Evolutionary conservation across 2,113 vertebrate species (phyloP), one percentile per base, ranked within the genome.

Genomic region (Camelus dromedarius): DNA sequence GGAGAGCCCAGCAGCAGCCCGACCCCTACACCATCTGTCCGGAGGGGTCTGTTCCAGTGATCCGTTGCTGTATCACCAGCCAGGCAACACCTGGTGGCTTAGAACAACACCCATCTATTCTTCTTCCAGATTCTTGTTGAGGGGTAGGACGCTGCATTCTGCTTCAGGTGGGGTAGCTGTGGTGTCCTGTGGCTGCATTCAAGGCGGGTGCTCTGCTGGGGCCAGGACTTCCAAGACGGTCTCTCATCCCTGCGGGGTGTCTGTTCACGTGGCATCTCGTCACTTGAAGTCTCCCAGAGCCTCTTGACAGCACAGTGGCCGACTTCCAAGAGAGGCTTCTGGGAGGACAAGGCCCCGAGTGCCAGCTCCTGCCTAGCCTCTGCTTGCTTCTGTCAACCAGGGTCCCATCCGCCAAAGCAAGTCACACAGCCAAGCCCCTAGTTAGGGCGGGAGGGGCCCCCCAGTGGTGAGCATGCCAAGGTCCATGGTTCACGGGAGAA

Each of bases 171-270:
- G 28, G 10, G 0, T 5, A 28, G 35, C 83, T 79, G n/a, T 19
- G 73, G 54, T 38, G 22, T 50, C 19, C 1, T 4, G 22, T 62
- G 4, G 67, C 35, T 52, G 9, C 26, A 26, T 42, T 52, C 72
- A 76, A 76, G 54, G 10, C 3, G 0, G 15, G 32, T 28, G 22
- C 13, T 67, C 1, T 0, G 30, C 4, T 10, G 16, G 18, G 35
- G 19, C 24, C 26, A 22, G 69, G 32, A 64, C 70, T 58, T 91
- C 62, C 42, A 50, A 66, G 56, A 52, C 9, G 15, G 48, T 42
- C 56, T 38, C 28, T 83, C 48, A 28, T 72, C 38, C 24, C 13
- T 42, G 2, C 28, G 24, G 35, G 28, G 12, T 4, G 2, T 52
- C 26, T 8, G 35, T 84, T 54, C 42, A 35, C 0, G 14, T 11